These are phyloP conservation scores for Macheiramphus alcinus DNA, from an alignment of 2,113 vertebrate species.

Conservation along the genomic window DNA sequence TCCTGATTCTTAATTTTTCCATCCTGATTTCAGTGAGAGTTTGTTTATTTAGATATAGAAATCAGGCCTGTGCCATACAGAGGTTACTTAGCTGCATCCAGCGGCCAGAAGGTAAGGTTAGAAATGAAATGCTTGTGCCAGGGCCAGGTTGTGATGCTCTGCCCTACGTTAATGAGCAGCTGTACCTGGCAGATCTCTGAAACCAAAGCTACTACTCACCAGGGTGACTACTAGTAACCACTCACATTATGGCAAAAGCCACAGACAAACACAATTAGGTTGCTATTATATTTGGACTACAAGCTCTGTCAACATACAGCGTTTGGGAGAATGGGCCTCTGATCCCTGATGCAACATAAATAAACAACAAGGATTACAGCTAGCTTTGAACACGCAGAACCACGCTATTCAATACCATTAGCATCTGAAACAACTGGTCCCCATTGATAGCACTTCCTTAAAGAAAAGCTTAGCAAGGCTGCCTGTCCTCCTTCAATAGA, in stretches of 20 bases:
- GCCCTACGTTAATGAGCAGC: background rate
- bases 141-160: background rate
- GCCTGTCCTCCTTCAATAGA: background rate
- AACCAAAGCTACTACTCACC: background rate
- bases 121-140: background rate
- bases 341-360: constrained; percentile 40
- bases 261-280: background rate
- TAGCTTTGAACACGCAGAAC: constrained; percentile 5
- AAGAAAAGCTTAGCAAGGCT: constrained; percentile 17
- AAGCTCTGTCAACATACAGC: background rate
- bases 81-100: background rate
- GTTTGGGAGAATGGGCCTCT: background rate
- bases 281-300: background rate
- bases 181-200: background rate
- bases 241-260: background rate
- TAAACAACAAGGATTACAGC: constrained; percentile 44
- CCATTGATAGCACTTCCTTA: background rate
- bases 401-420: background rate
- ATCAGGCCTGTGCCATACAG: background rate
- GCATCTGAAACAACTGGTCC: constrained; percentile 38
- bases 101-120: background rate
- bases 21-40: background rate
- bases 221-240: background rate
- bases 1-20: background rate
- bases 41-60: background rate